These are phyloP conservation scores for Diuraphis noxia DNA, from an alignment of 1,140 invertebrate genomes.

Conservation along the genomic window DNA sequence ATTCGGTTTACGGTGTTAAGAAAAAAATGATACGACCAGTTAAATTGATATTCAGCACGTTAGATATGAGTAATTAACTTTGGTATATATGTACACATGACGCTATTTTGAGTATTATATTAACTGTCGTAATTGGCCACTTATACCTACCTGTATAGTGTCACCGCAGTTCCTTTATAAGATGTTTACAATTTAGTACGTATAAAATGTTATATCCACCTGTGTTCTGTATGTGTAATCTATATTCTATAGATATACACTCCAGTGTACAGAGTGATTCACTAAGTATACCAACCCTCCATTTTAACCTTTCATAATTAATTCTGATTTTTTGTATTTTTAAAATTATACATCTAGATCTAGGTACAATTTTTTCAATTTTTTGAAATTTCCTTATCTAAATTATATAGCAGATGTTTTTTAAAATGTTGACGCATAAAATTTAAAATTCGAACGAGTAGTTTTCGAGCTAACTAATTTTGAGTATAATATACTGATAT, in stretches of 20 bases:
- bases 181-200: not conserved
- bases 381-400: no score
- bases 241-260: not conserved
- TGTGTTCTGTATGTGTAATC: not conserved
- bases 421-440: no score
- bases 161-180: not conserved
- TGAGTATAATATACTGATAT: no score
- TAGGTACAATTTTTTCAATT: no score
- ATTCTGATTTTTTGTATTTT: not conserved
- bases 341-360: not conserved
- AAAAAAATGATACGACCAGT: not conserved
- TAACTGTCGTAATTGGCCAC: conserved; percentile 21
- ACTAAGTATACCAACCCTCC: no score
- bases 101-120: not conserved
- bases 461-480: no score
- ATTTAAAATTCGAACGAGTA: no score
- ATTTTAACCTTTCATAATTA: not conserved
- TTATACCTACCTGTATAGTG: not conserved
- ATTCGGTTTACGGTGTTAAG: not conserved
- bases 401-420: no score
- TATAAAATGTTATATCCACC: not conserved
- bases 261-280: not conserved
- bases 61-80: not conserved
- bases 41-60: conserved; percentile 30
- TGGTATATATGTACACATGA: not conserved